phyloP scores from a whole-genome alignment of 2,113 vertebrate genomes.

The Toxotes jaculatrix region DNA sequence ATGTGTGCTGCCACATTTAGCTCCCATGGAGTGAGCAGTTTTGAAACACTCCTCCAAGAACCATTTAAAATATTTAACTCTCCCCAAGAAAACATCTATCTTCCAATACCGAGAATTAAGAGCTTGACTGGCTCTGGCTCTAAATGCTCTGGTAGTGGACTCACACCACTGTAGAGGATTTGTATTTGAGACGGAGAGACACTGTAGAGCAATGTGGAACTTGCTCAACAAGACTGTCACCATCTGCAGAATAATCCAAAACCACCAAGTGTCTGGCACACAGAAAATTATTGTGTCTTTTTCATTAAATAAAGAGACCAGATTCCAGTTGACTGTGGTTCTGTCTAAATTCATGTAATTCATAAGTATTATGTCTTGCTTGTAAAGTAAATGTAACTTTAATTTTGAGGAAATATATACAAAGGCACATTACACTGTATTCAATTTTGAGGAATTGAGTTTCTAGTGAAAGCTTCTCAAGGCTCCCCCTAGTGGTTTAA shows the following conservation, averaged over 20 bases:
- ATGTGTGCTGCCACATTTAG: constrained; percentile 50
- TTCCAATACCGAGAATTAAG: constrained; percentile 56
- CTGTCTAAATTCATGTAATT: constrained; percentile 44
- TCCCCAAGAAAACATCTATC: constrained; percentile 54
- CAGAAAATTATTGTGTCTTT: constrained; percentile 62
- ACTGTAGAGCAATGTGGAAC: constrained; percentile 68
- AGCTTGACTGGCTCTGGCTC: constrained; percentile 2
- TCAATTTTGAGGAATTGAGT: constrained; percentile 15
- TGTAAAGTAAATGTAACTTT: constrained; percentile 29
- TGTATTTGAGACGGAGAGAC: constrained; percentile 62
- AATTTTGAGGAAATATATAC: constrained; percentile 40
- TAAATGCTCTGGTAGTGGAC: constrained; percentile 39
- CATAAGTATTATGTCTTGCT: constrained; percentile 34
- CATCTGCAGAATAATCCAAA: constrained; percentile 73
- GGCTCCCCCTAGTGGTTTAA: constrained; percentile 75
- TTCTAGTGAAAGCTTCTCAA: constrained; percentile 17
- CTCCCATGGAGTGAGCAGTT: constrained; percentile 38
- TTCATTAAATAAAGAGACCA: constrained; percentile 60
- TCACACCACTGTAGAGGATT: constrained; percentile 37
- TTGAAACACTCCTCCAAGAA: constrained; percentile 48
- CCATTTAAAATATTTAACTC: constrained; percentile 55
- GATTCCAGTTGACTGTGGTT: constrained; percentile 64
- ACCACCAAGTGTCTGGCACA: constrained; percentile 69
- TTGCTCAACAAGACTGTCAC: constrained; percentile 69
- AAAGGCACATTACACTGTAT: constrained; percentile 12